Evolutionary conservation across 1,140 invertebrate species (phyloP).

Genomic region (Scaptomyza pallida): DNA sequence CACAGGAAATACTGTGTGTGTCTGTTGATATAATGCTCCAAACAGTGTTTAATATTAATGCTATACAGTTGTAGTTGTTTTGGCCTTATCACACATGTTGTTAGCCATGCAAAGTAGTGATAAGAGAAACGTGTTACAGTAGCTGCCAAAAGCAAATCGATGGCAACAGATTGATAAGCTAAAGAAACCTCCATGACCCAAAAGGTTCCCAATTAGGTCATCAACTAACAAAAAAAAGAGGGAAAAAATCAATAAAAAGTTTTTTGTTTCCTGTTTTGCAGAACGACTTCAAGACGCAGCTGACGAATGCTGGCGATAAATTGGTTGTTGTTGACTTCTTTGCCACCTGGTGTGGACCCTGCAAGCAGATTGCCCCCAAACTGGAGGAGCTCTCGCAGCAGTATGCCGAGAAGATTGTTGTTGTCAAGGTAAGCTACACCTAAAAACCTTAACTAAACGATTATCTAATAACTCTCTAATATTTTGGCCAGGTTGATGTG

Average conservation of each 20-base stretch:
- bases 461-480: not conserved
- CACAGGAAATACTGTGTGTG: not conserved
- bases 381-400: constrained; percentile 87
- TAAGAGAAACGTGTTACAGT: constrained; percentile 30
- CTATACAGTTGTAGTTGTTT: constrained; percentile 23
- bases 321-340: constrained; percentile 96
- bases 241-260: not conserved
- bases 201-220: constrained; percentile 2
- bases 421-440: constrained; percentile 85
- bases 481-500: constrained; percentile 90
- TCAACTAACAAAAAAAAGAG: not conserved
- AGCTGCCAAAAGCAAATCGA: constrained; percentile 36
- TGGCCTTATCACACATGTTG: constrained; percentile 38
- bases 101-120: constrained; percentile 5
- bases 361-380: constrained; percentile 95
- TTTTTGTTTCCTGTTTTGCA: constrained; percentile 81
- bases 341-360: constrained; percentile 94
- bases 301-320: constrained; percentile 91
- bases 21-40: not conserved
- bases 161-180: constrained; percentile 10
- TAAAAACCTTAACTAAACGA: not conserved
- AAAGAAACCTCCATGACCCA: too few relatives aligned
- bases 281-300: constrained; percentile 89
- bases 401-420: constrained; percentile 85
- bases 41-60: constrained; percentile 30